These are phyloP conservation scores for Antheraea pernyi DNA, from an alignment of 1,140 invertebrate species.

Conservation along the genomic window DNA sequence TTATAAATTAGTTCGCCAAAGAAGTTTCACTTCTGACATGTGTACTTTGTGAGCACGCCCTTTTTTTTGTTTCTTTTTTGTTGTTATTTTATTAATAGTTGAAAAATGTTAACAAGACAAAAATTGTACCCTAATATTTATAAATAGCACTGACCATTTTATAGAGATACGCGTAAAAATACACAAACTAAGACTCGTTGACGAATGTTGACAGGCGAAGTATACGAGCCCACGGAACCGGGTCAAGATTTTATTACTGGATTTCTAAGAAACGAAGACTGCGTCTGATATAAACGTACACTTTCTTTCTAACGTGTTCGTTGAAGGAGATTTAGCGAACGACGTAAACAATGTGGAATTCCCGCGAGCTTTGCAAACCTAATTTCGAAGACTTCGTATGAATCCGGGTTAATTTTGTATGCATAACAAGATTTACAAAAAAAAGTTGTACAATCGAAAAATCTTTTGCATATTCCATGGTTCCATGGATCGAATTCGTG, in stretches of 20 bases:
- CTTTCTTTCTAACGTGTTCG: constrained; percentile 2
- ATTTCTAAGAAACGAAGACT: not conserved
- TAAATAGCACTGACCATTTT: no score
- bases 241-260: constrained; percentile 4
- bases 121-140: no score
- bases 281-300: not conserved
- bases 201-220: not conserved
- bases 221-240: not conserved
- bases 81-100: no score
- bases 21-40: no score
- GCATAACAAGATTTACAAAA: not conserved
- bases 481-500: no score
- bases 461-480: not conserved
- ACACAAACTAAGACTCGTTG: not conserved
- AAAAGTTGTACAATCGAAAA: not conserved
- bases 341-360: not conserved
- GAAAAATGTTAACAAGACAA: no score
- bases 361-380: not conserved
- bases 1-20: no score
- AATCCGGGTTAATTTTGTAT: not conserved
- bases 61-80: no score
- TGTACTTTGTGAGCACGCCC: no score
- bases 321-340: not conserved
- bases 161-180: not conserved
- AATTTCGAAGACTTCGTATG: not conserved